These are phyloP conservation scores for Scaptodrosophila latifasciaeformis DNA, from an alignment of 2,888 invertebrate genomes.

Conservation along the genomic window DNA sequence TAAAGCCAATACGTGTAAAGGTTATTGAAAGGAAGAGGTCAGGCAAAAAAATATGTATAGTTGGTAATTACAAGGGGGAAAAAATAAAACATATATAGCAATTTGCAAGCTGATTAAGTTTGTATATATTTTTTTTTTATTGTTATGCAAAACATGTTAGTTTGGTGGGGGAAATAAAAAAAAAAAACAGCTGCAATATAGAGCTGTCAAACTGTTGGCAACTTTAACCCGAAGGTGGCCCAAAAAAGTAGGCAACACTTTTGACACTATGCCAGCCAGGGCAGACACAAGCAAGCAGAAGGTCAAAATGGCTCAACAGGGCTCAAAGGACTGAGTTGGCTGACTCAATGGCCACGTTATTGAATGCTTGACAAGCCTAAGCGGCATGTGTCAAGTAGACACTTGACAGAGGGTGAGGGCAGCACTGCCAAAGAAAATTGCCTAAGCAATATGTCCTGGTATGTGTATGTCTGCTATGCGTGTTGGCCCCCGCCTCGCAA, in stretches of 20 bases:
- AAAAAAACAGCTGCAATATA: too few relatives aligned
- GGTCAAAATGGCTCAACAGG: too few relatives aligned
- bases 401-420: neutral
- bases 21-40: neutral
- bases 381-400: slow-evolving; percentile 60
- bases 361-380: slow-evolving; percentile 54
- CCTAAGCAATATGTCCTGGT: too few relatives aligned
- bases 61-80: too few relatives aligned
- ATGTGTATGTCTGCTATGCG: neutral
- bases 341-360: slow-evolving; percentile 19
- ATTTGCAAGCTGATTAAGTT: slow-evolving; percentile 65
- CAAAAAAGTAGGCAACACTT: slow-evolving; percentile 33
- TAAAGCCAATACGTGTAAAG: slow-evolving; percentile 4
- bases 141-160: slow-evolving; percentile 31
- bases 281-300: too few relatives aligned
- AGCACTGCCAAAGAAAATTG: too few relatives aligned
- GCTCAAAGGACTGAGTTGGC: neutral
- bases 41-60: too few relatives aligned
- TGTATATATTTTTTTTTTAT: slow-evolving; percentile 38
- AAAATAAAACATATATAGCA: too few relatives aligned
- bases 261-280: neutral
- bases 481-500: too few relatives aligned
- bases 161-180: neutral
- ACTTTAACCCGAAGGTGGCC: slow-evolving; percentile 13
- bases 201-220: too few relatives aligned